A percentile compares a stretch with the other conserved stretches of the same genome.
Evolutionary conservation across 2,888 invertebrate genomes (phyloP).

Genomic region (Melanchra persicariae): DNA sequence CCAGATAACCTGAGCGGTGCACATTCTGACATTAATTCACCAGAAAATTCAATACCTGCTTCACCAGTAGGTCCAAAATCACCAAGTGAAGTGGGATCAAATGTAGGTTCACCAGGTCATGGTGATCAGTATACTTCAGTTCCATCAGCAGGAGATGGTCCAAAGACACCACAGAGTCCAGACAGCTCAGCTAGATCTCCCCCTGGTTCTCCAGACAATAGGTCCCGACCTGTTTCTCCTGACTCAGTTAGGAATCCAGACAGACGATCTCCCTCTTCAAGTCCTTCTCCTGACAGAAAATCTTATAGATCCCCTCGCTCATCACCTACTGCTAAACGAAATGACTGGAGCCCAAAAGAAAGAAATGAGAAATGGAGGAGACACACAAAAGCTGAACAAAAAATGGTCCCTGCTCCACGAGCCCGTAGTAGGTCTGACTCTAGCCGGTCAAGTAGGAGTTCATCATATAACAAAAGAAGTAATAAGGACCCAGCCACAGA

Average conservation of each 20-base stretch:
- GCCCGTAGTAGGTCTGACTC: constrained; percentile 85
- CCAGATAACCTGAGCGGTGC: constrained; percentile 85
- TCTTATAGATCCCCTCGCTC: constrained; percentile 76
- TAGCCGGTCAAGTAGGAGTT: constrained; percentile 86
- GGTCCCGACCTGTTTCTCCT: constrained; percentile 81
- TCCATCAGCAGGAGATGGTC: constrained; percentile 79
- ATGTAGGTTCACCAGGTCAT: constrained; percentile 78
- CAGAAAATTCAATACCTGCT: constrained; percentile 84
- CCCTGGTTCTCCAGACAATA: constrained; percentile 77
- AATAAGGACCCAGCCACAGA: constrained; percentile 89
- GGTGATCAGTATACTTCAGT: constrained; percentile 77
- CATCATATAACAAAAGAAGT: constrained; percentile 84
- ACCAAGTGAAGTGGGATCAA: constrained; percentile 80
- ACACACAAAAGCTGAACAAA: constrained; percentile 88
- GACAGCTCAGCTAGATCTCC: constrained; percentile 79
- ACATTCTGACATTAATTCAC: constrained; percentile 87
- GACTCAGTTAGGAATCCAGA: constrained; percentile 79
- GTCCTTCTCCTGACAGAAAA: constrained; percentile 82
- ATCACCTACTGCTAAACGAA: constrained; percentile 75
- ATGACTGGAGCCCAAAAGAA: constrained; percentile 84
- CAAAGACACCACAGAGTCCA: constrained; percentile 84
- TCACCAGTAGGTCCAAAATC: constrained; percentile 85
- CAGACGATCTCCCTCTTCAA: constrained; percentile 77
- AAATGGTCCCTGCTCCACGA: constrained; percentile 80
- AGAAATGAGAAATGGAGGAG: constrained; percentile 81